Conservation (phyloP, 2,888 invertebrate genomes). For the Cactoblastis cactorum region DNA sequence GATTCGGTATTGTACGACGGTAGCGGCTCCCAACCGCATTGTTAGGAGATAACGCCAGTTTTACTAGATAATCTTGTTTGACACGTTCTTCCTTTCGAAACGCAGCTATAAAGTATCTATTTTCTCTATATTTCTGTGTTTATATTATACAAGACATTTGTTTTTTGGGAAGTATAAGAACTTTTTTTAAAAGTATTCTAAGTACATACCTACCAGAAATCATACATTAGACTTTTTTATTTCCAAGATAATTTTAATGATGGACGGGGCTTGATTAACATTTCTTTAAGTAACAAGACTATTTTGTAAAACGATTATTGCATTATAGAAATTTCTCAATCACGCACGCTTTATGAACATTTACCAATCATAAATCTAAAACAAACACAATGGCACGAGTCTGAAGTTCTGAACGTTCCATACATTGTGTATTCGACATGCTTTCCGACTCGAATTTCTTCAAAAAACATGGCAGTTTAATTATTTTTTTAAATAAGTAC, state of each 20-base stretch:
- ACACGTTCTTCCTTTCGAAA: neutral
- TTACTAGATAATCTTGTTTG: conserved; percentile 6
- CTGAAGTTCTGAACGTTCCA: neutral
- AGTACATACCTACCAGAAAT: no score
- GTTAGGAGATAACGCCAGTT: conserved; percentile 10
- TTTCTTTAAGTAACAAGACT: no score
- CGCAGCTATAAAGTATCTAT: neutral
- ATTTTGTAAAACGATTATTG: neutral
- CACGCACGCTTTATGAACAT: neutral
- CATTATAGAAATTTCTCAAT: neutral
- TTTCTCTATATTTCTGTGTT: neutral
- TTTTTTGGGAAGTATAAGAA: no score
- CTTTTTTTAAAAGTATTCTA: no score
- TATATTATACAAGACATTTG: no score
- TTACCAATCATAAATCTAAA: neutral
- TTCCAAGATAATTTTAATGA: no score
- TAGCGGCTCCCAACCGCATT: conserved; percentile 11
- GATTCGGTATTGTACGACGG: conserved; percentile 33
- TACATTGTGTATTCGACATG: conserved; percentile 10
- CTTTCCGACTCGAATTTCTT: neutral
- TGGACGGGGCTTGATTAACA: no score
- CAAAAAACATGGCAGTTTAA: conserved; percentile 8
- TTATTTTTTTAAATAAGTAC: conserved; percentile 10
- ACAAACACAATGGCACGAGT: neutral
- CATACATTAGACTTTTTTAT: no score